A percentile compares a stretch with the other conserved stretches of the same genome.
Evolutionary conservation across 1,140 invertebrate species (phyloP).

Genomic region (Apocrypta bakeri): DNA sequence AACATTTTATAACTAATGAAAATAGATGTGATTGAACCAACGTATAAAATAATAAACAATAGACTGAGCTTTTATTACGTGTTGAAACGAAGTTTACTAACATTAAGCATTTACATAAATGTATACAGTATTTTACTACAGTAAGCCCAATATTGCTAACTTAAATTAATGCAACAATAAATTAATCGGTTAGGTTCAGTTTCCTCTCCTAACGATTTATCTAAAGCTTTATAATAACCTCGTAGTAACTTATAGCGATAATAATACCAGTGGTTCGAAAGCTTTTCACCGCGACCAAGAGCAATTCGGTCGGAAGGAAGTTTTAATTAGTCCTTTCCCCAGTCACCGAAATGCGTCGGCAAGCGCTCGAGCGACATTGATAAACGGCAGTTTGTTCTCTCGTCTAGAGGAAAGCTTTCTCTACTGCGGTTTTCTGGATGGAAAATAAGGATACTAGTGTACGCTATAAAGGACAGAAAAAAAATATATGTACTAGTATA

Average conservation of each 20-base stretch:
- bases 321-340: conserved; percentile 48
- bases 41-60: background rate
- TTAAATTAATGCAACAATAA: too few relatives aligned
- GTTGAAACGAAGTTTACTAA: too few relatives aligned
- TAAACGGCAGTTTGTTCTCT: conserved; percentile 42
- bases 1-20: background rate
- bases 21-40: background rate
- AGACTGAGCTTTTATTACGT: background rate
- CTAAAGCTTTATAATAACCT: too few relatives aligned
- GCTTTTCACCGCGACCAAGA: background rate
- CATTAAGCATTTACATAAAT: too few relatives aligned
- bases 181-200: too few relatives aligned
- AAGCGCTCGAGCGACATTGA: conserved; percentile 30
- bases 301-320: conserved; percentile 32
- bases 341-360: conserved; percentile 13
- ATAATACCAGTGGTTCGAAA: conserved; percentile 7
- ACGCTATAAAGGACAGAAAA: background rate
- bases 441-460: conserved; percentile 18
- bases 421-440: background rate
- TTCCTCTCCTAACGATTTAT: too few relatives aligned
- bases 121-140: too few relatives aligned
- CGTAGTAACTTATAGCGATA: background rate
- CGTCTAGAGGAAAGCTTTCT: background rate
- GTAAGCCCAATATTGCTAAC: too few relatives aligned
- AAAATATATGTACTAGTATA: background rate